Base-by-base conservation (phyloP, 2,888 invertebrate species). In the Syrista parreyssii region DNA sequence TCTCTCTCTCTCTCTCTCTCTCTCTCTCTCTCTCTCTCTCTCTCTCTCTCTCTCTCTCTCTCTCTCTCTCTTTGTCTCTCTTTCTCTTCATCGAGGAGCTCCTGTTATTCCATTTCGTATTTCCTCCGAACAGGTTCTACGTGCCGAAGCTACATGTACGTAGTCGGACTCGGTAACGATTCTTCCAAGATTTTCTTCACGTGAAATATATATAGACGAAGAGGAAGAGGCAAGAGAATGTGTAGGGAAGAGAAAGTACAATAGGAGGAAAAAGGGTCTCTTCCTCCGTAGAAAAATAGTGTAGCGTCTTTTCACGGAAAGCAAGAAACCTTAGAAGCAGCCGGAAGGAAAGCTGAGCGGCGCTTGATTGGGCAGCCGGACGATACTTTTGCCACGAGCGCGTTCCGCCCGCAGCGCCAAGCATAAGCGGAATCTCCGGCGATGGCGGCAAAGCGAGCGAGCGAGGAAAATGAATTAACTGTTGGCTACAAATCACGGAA, bases 391-490 rank as follows among this genome's bases (percentile, higher is more conserved):
- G 31, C 69, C 32, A 12, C 69, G 69, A 32, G 32, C 69, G 32
- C 30, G 30, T 15, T 40, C 40, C 40, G 40, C 6, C 40, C 40
- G 40, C 15, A 40, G 15, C 40, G 1, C 40, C 40, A 15, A 40
- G 40, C 40, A 40, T 40, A 40, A 40, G 73, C 33, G 32, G 15
- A 32, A 73, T 34, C 73, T 1, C 73, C 34, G 73, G 33, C 73
- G n/a, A 15, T 40, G 40, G 73, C n/a, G 34, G 35, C n/a, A 80
- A 78, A 78, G 73, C 76, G 77, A 77, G 76, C 78, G 79, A 77
- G 81, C 80, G 76, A 81, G 81, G 82, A 84, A 84, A 84, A 86
- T 84, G 84, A 86, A 87, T 87, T 87, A 86, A 83, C 85, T 79
- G 81, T 86, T 84, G 82, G 80, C 81, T 80, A 84, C 84, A 85